Evolutionary conservation across 2,888 invertebrate species (phyloP).

Genomic region (Germaria angustata): DNA sequence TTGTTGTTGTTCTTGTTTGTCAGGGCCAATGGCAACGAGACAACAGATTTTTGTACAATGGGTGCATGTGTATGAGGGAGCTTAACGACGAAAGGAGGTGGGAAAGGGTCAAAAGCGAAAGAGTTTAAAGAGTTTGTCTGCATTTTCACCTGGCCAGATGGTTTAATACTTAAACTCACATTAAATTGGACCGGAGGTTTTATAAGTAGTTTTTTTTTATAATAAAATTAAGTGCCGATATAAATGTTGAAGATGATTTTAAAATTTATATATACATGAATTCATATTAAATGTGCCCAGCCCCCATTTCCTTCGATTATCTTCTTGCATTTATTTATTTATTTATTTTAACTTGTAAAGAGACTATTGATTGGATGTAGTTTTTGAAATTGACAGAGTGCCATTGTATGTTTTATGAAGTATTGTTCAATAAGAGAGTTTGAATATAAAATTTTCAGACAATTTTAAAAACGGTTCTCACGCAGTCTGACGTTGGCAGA

Average conservation of each 20-base stretch:
- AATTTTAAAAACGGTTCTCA: no score
- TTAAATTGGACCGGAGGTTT: neutral
- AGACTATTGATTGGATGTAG: neutral
- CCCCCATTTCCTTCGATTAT: neutral
- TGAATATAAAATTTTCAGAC: no score
- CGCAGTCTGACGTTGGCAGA: no score
- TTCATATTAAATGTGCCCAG: neutral
- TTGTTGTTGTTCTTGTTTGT: slow-evolving; percentile 40
- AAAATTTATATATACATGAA: neutral
- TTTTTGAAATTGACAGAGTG: slow-evolving; percentile 23
- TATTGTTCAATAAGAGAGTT: neutral
- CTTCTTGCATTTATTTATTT: no score
- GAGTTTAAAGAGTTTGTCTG: slow-evolving; percentile 25
- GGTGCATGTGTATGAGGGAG: no score
- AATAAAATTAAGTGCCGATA: no score
- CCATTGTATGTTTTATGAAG: neutral
- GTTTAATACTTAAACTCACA: slow-evolving; percentile 6
- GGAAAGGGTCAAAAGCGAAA: neutral
- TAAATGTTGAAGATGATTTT: slow-evolving; percentile 8
- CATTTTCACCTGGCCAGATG: slow-evolving; percentile 45
- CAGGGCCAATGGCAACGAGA: slow-evolving; percentile 47
- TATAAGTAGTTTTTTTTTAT: slow-evolving; percentile 7
- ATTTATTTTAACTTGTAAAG: neutral
- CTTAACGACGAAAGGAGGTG: neutral
- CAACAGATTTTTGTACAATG: slow-evolving; percentile 20